Evolutionary conservation across 2,888 invertebrate species (phyloP).

Genomic region (Morinoia aosen): DNA sequence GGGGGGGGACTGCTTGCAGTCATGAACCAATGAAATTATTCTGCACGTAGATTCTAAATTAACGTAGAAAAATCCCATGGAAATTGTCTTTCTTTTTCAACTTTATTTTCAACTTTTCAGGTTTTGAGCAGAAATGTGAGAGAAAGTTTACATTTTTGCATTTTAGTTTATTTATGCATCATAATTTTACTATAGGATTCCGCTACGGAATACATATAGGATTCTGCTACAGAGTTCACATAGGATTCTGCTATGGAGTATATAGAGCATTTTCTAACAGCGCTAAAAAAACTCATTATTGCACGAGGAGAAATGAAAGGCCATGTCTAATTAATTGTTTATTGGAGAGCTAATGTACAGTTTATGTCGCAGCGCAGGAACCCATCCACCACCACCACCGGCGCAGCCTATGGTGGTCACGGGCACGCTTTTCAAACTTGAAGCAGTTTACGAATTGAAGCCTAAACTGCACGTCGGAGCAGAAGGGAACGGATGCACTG

Average conservation of each 20-base stretch:
- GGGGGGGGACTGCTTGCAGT: too few relatives aligned
- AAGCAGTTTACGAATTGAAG: neutral
- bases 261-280: neutral
- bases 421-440: neutral
- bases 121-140: neutral
- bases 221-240: neutral
- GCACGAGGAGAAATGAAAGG: neutral
- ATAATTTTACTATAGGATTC: neutral
- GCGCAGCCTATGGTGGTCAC: neutral
- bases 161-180: neutral
- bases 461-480: neutral
- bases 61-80: too few relatives aligned
- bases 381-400: neutral
- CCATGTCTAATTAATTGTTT: constrained; percentile 36
- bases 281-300: neutral
- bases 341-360: constrained; percentile 50
- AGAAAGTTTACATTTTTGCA: neutral
- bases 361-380: neutral
- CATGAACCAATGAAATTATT: too few relatives aligned
- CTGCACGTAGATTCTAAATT: too few relatives aligned
- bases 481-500: neutral
- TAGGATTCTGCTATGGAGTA: neutral
- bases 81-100: neutral
- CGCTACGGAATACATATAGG: neutral
- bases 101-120: neutral